Evolutionary conservation across 2,113 vertebrate genomes (phyloP), one percentile per base, ranked within the genome.

Genomic region (Entosphenus tridentatus): DNA sequence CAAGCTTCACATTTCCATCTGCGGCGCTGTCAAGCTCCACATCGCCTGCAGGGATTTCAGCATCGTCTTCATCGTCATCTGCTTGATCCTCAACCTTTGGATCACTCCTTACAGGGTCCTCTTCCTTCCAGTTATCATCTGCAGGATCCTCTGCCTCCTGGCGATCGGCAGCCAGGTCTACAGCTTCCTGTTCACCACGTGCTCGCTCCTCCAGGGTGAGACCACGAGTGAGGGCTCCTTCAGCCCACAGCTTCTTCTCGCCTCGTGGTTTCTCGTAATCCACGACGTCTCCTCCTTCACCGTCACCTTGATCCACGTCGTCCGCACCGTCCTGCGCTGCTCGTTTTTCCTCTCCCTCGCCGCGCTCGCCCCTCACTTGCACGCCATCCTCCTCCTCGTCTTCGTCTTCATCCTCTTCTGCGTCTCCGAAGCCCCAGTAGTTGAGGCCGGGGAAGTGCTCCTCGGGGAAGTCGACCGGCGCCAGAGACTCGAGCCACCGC

Each of bases 401-500:
- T 18, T 62, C 58, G 13, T 62, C 18, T 18, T 14, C 58, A 17
- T 62, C 13, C 58, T 14, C 58, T 39, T 39, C 21, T n/a, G 62
- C 62, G 62, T 21, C 62, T 16, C 21, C 62, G 3, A 65, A 65
- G 10, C 8, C 21, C 62, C 62, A 65, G 62, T 65, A 65, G 11
- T 21, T 65, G 10, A 65, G 62, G 21, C 21, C 62, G 21, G 62
- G 62, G 21, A 65, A 65, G 10, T 65, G n/a, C n/a, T 11, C 8
- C 21, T 65, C 62, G 62, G 62, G 62, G 11, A 16, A 65, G n/a
- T 65, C 62, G n/a, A 21, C 62, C n/a, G 62, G 62, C n/a, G 21
- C n/a, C 62, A 65, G 62, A n/a, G 62, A 65, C n/a, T 65, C 62
- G 62, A 65, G 62, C 62, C 62, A 65, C n/a, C 62, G 62, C 62